Conservation (phyloP, 2,888 invertebrate species). For the Oeneis ivallda region DNA sequence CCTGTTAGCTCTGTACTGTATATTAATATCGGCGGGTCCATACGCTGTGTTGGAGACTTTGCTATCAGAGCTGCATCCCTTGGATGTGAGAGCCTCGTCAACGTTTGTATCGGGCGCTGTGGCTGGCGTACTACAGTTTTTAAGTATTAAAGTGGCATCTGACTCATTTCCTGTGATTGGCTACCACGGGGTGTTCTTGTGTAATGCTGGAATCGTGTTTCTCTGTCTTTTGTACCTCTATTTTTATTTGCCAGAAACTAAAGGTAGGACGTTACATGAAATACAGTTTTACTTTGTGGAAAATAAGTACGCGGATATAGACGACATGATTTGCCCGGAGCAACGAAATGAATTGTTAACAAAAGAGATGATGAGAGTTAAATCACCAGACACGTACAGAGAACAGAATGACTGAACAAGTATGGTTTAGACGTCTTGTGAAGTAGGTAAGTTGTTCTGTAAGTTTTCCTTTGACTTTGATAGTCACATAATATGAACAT, state of each 20-base stretch:
- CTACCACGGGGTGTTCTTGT: conserved; percentile 43
- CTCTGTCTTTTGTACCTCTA: conserved; percentile 41
- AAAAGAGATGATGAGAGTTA: background rate
- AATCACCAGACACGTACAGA: background rate
- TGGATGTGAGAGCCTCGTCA: conserved; percentile 42
- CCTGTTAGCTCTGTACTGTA: conserved; percentile 35
- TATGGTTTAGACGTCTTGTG: too few species aligned
- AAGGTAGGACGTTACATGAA: conserved; percentile 44
- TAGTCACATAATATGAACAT: too few species aligned
- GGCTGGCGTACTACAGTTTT: conserved; percentile 38
- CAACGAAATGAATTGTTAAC: conserved; percentile 10
- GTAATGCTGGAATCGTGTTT: conserved; percentile 37
- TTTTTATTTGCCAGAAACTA: conserved; percentile 45
- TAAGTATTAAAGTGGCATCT: conserved; percentile 39
- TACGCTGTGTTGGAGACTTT: conserved; percentile 43
- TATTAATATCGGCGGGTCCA: conserved; percentile 38
- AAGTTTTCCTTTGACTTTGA: too few species aligned
- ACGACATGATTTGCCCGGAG: background rate
- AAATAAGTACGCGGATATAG: conserved; percentile 13
- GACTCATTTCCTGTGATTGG: conserved; percentile 39
- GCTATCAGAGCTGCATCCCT: conserved; percentile 42
- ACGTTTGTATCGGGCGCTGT: conserved; percentile 36
- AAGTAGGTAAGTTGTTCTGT: too few species aligned
- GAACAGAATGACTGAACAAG: background rate
- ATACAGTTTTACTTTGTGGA: conserved; percentile 43